Conservation (phyloP, 2,113 vertebrate genomes). For the Dipodomys merriami region DNA sequence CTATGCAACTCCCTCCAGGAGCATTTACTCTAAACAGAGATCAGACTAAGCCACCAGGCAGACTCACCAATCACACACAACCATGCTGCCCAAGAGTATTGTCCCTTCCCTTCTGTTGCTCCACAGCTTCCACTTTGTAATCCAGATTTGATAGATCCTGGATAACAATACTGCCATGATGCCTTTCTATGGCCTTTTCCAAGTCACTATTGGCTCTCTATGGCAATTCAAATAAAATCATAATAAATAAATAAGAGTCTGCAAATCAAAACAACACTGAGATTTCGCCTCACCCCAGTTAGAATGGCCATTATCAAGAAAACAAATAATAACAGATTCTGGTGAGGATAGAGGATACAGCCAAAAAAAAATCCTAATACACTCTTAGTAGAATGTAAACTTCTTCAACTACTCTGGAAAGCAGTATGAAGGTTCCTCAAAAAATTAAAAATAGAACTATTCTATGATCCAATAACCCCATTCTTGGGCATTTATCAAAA, state of each 20-base stretch:
- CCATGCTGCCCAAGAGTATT: neutral
- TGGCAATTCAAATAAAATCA: slow-evolving; percentile 42
- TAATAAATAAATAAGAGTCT: slow-evolving; percentile 52
- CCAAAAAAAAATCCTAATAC: too few species aligned
- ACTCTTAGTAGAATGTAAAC: too few species aligned
- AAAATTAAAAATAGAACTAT: too few species aligned
- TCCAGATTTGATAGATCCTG: neutral
- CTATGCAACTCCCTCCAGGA: neutral
- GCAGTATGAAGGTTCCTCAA: too few species aligned
- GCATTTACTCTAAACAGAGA: neutral
- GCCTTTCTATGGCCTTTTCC: slow-evolving; percentile 31
- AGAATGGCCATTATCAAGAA: too few species aligned
- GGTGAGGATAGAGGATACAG: too few species aligned
- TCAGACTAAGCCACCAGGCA: neutral
- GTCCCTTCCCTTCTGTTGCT: neutral
- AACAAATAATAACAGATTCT: too few species aligned
- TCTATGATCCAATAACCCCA: too few species aligned
- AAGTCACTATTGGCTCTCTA: slow-evolving; percentile 40
- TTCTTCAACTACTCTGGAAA: too few species aligned
- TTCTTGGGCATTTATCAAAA: too few species aligned
- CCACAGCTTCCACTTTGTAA: neutral
- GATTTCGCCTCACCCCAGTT: too few species aligned
- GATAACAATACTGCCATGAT: neutral
- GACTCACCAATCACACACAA: neutral
- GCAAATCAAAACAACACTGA: too few species aligned